Evolutionary conservation across 2,113 vertebrate species (phyloP).

Genomic region (Xiphophorus hellerii): DNA sequence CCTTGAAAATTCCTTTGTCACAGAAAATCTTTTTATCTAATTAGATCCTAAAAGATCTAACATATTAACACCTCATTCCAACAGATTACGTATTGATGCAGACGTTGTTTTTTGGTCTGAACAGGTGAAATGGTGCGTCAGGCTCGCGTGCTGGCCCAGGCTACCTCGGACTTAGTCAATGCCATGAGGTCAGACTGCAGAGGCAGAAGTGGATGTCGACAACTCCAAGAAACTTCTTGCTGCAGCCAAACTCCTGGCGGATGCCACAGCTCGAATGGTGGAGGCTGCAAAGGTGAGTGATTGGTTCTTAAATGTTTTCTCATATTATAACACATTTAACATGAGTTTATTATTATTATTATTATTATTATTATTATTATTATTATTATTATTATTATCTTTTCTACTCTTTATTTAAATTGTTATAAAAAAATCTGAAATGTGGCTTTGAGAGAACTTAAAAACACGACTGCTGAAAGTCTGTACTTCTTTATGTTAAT

Average conservation of each 20-base stretch:
- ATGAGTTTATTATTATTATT: neutral
- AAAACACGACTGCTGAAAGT: slow-evolving; percentile 11
- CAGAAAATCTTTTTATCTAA: too few species aligned
- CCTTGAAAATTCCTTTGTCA: neutral
- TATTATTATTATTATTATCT: too few species aligned
- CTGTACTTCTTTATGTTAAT: slow-evolving; percentile 14
- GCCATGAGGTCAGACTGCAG: slow-evolving; percentile 97
- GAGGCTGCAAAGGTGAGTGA: slow-evolving; percentile 94
- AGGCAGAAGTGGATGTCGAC: slow-evolving; percentile 96
- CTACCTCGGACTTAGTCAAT: slow-evolving; percentile 95
- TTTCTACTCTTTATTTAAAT: too few species aligned
- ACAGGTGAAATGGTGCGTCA: slow-evolving; percentile 98
- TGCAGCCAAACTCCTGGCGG: slow-evolving; percentile 95
- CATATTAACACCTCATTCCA: neutral
- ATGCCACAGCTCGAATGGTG: slow-evolving; percentile 98
- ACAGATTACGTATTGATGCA: neutral
- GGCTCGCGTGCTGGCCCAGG: slow-evolving; percentile 96
- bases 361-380: too few species aligned
- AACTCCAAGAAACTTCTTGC: slow-evolving; percentile 98
- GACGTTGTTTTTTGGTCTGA: slow-evolving; percentile 14
- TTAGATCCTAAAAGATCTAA: neutral
- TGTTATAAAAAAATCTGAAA: neutral
- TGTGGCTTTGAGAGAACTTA: slow-evolving; percentile 7
- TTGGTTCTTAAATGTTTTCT: neutral
- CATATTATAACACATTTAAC: neutral